These are phyloP conservation scores for Coracopsis vasa DNA, from an alignment of 2,113 vertebrate species.

Conservation along the genomic window DNA sequence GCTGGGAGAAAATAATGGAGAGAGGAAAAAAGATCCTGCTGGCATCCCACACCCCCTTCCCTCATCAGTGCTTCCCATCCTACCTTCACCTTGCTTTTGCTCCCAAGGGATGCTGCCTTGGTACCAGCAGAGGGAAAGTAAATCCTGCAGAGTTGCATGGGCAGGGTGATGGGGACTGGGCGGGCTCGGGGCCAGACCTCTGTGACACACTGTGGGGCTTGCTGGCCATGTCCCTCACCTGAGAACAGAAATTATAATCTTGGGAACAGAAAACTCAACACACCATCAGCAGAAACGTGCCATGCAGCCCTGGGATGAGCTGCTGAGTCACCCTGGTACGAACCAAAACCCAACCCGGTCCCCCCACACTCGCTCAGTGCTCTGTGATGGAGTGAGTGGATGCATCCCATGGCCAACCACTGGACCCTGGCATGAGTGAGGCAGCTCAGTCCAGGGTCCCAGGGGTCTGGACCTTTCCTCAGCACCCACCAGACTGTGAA, in stretches of 20 bases:
- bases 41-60: neutral
- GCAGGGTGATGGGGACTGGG: neutral
- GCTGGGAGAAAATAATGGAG: neutral
- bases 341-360: neutral
- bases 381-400: neutral
- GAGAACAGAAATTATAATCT: neutral
- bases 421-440: neutral
- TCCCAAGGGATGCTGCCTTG: neutral
- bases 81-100: neutral
- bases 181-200: neutral
- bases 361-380: neutral
- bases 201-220: neutral
- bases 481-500: neutral
- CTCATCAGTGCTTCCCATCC: neutral
- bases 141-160: neutral
- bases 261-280: neutral
- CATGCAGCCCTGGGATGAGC: neutral
- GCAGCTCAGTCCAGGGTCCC: accelerated
- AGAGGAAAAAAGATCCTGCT: neutral
- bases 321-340: neutral
- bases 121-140: neutral
- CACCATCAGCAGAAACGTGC: neutral
- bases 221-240: neutral
- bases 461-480: neutral
- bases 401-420: neutral